These are phyloP conservation scores for Trididemnum miniatum DNA, from an alignment of 23 tunicate genomes.

Conservation along the genomic window DNA sequence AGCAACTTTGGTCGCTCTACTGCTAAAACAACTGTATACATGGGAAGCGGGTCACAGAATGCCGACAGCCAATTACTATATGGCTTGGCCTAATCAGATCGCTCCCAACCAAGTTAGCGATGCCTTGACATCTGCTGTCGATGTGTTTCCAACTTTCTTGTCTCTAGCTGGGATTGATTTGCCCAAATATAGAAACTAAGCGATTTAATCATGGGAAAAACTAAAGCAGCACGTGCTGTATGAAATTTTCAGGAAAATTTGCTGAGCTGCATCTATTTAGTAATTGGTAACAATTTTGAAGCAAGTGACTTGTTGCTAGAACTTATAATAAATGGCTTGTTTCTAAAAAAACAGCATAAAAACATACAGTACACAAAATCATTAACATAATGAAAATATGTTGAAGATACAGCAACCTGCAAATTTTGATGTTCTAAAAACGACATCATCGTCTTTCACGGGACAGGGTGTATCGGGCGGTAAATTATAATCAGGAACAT, in stretches of 20 bases:
- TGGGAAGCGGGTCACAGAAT: conserved; percentile 94
- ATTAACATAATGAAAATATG: too few species aligned
- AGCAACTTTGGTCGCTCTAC: conserved; percentile 64
- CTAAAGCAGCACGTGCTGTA: conserved; percentile 26
- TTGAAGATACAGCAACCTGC: too few species aligned
- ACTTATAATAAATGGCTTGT: too few species aligned
- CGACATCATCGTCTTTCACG: not conserved
- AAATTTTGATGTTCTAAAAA: too few species aligned
- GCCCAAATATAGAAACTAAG: conserved; percentile 44
- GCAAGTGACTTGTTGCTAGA: too few species aligned
- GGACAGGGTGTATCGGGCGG: conserved; percentile 58
- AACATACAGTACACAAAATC: too few species aligned
- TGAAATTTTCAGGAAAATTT: too few species aligned
- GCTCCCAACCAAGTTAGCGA: conserved; percentile 53
- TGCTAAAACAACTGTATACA: conserved; percentile 60
- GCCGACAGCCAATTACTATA: conserved; percentile 73
- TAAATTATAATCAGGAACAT: conserved; percentile 49
- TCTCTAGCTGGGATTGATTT: conserved; percentile 54
- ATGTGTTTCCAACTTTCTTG: conserved; percentile 77
- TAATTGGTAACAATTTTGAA: too few species aligned
- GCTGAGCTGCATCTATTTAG: too few species aligned
- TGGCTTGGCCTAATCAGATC: conserved; percentile 62
- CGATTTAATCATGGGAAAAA: conserved; percentile 20
- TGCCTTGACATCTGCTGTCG: conserved; percentile 71
- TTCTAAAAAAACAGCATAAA: too few species aligned